Evolutionary conservation across 1,140 invertebrate genomes (phyloP), one percentile per base, ranked within the genome.

Genomic region (Saccostrea glomerata): DNA sequence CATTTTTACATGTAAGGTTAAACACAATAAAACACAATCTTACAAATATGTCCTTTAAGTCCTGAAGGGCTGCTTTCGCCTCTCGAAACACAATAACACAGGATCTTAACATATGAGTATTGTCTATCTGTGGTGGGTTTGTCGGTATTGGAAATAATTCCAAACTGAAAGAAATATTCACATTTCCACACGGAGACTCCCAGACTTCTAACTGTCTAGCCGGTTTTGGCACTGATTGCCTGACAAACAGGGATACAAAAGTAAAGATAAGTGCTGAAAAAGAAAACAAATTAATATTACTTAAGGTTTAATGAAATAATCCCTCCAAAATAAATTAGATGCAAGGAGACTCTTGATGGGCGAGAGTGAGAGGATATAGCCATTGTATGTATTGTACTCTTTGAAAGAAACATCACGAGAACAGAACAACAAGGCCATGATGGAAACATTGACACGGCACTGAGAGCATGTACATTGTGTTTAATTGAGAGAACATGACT

Each of bases 1-100:
- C 40, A 47, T 3, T 3, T 47, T 47, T 3, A 47, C 6, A 47
- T 47, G 40, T 47, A 60, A 15, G 20, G 58, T 60, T 60, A 20
- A 36, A 6, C 23, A 73, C 13, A 12, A 15, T 73, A 30, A 73
- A 30, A 30, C n/a, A n/a, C n/a, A 73, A 30, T 36, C 70, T 73
- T 73, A 73, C 70, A 73, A 73, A 73, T 73, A 73, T 73, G 25
- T 73, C 25, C 13, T 73, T 73, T 25, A 23, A n/a, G 25, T 73
- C 70, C 70, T 36, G 23, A 25, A 73, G 23, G n/a, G 70, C 70
- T 9, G 70, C n/a, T 25, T 36, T 73, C 25, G 70, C 70, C 70
- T 73, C 70, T 73, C 70, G 70, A 73, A 73, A 73, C 23, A 73
- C 70, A 73, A 73, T 36, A 25, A 73, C 70, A 30, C 70, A 73